Percentiles rank a stretch among this genome's conserved stretches.
phyloP scores from a whole-genome alignment of 2,113 vertebrate species.

The Zapornia atra region DNA sequence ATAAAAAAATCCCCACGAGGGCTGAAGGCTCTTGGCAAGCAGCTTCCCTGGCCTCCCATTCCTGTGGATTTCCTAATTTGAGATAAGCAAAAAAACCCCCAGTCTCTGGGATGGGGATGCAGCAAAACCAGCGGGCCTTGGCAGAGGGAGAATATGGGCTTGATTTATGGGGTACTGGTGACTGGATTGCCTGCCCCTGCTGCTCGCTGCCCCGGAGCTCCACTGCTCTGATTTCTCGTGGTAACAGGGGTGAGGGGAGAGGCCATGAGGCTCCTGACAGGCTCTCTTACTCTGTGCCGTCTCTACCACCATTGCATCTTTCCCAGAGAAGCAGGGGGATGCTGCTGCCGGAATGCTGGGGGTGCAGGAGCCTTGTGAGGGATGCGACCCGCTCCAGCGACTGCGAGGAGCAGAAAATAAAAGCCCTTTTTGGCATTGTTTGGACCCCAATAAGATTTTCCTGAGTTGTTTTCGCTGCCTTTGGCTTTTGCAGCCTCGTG shows the following conservation, averaged over 20 bases:
- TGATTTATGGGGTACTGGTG: background rate
- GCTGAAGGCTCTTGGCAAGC: conserved; percentile 6
- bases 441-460: background rate
- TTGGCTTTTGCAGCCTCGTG: background rate
- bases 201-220: fast-evolving
- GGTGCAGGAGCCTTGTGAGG: fast-evolving
- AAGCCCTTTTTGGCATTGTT: background rate
- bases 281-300: background rate
- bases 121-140: background rate
- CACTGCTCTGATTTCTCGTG: background rate
- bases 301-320: background rate
- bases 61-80: conserved; percentile 25
- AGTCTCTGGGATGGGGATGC: background rate
- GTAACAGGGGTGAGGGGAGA: background rate
- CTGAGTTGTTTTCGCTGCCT: background rate
- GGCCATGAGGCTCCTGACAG: background rate
- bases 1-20: background rate
- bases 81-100: conserved; percentile 19
- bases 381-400: fast-evolving
- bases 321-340: background rate
- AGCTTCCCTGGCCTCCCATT: background rate
- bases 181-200: background rate
- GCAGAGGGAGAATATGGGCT: background rate
- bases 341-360: background rate
- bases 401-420: background rate